A percentile compares a stretch with the other conserved stretches of the same genome.
phyloP scores from a whole-genome alignment of 2,113 vertebrate species.

The Sprattus sprattus region DNA sequence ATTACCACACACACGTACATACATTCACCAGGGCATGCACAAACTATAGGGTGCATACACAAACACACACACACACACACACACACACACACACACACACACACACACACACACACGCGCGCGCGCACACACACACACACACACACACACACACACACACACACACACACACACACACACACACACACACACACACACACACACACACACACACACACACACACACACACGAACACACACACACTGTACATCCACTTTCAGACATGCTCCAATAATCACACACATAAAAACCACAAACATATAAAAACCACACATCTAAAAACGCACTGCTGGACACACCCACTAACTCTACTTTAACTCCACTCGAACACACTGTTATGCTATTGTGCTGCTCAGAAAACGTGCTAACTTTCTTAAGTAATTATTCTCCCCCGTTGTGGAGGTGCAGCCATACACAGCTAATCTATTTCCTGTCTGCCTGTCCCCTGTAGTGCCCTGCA shows the following conservation, averaged over 20 bases:
- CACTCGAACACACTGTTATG: neutral
- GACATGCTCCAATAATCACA: neutral
- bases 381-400: neutral
- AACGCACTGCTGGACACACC: neutral
- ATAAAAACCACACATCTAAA: neutral
- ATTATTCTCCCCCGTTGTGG: neutral
- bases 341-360: neutral
- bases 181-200: too few species aligned
- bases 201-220: constrained; percentile 2
- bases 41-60: neutral
- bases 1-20: neutral
- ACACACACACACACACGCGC: neutral
- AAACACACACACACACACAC: neutral
- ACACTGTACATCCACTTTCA: neutral
- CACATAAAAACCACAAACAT: neutral
- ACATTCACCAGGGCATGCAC: neutral
- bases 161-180: neutral
- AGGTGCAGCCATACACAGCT: neutral
- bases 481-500: neutral
- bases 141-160: neutral
- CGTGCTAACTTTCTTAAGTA: neutral
- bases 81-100: neutral
- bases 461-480: neutral
- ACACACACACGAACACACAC: neutral
- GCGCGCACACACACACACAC: neutral